Evolutionary conservation across 2,888 invertebrate genomes (phyloP).

Genomic region (Melipona bicolor): DNA sequence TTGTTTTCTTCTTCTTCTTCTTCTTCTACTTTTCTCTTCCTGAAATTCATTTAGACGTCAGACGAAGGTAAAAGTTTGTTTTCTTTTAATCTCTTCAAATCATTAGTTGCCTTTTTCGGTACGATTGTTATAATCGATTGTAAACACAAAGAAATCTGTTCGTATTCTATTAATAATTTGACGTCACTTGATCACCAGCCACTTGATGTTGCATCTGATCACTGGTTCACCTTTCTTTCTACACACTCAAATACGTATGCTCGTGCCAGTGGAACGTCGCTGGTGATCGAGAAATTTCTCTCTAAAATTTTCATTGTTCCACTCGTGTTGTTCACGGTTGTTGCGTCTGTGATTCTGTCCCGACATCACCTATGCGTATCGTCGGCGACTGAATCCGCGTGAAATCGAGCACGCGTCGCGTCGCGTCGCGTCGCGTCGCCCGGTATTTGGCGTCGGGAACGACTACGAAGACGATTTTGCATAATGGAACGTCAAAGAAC

Average conservation of each 20-base stretch:
- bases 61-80: not conserved
- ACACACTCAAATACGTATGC: too few species aligned
- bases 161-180: too few species aligned
- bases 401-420: slow-evolving; percentile 74
- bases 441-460: slow-evolving; percentile 65
- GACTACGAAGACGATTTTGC: slow-evolving; percentile 72
- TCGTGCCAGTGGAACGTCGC: not conserved
- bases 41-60: not conserved
- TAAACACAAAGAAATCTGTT: too few species aligned
- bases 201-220: not conserved
- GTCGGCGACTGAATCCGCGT: slow-evolving; percentile 66
- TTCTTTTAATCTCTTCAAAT: not conserved
- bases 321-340: slow-evolving; percentile 42
- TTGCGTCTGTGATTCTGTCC: slow-evolving; percentile 42
- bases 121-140: not conserved
- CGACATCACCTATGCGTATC: slow-evolving; percentile 28
- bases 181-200: not conserved
- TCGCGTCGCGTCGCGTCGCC: slow-evolving; percentile 55
- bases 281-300: slow-evolving; percentile 1
- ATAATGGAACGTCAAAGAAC: slow-evolving; percentile 76
- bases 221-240: not conserved
- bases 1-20: not conserved
- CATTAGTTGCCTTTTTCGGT: not conserved
- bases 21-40: too few species aligned
- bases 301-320: slow-evolving; percentile 40